Conservation (phyloP, 1,140 invertebrate genomes). For the Whitmania pigra region DNA sequence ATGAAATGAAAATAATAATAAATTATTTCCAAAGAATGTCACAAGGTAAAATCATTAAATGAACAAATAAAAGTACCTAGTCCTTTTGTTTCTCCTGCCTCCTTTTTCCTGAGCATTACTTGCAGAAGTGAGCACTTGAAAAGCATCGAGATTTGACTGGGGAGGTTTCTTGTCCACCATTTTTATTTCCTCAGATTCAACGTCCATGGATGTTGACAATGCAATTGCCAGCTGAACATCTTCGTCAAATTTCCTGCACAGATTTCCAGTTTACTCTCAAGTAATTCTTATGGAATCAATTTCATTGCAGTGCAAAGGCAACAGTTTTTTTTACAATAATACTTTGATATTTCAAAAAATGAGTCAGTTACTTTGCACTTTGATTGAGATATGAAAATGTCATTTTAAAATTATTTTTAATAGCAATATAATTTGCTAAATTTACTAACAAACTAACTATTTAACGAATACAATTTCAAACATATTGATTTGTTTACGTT, state of each 20-base stretch:
- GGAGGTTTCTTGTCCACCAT: no score
- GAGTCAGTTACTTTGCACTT: not conserved
- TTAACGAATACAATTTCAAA: no score
- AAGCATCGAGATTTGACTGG: no score
- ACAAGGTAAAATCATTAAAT: not conserved
- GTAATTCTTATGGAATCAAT: not conserved
- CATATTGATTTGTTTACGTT: not conserved
- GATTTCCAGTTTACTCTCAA: not conserved
- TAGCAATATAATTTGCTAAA: not conserved
- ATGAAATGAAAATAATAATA: not conserved
- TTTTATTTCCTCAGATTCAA: not conserved
- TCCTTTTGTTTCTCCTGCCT: not conserved
- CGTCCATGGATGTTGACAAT: not conserved
- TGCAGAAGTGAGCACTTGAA: not conserved
- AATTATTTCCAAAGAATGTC: not conserved
- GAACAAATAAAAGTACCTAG: not conserved
- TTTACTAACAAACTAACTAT: no score
- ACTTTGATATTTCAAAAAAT: not conserved
- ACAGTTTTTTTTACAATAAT: not conserved
- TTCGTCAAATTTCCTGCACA: not conserved
- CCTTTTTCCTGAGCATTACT: not conserved
- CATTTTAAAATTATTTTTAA: not conserved
- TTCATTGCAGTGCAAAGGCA: not conserved
- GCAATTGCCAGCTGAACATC: conserved; percentile 5
- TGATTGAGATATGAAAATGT: not conserved